phyloP scores from a whole-genome alignment of 2,797 vertebrate genomes.

The Notolabrus celidotus region DNA sequence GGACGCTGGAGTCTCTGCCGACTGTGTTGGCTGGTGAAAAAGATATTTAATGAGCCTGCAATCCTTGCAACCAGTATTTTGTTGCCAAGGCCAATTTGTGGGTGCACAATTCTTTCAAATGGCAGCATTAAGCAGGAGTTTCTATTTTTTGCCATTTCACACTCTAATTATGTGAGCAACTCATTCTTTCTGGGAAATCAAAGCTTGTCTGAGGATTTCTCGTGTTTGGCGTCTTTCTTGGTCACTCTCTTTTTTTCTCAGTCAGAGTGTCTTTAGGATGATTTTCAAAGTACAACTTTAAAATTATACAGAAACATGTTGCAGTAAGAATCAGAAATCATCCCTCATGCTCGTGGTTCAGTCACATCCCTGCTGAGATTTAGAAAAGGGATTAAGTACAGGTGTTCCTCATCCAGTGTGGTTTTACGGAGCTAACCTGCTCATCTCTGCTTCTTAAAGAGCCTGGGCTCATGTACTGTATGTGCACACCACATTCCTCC shows the following conservation, averaged over 20 bases:
- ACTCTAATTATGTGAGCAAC: background rate
- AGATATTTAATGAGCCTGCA: background rate
- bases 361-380: rapidly evolving
- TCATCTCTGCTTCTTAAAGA: background rate
- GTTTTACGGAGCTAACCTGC: background rate
- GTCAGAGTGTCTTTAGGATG: background rate
- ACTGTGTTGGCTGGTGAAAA: background rate
- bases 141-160: background rate
- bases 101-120: background rate
- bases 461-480: background rate
- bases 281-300: background rate
- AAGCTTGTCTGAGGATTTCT: background rate
- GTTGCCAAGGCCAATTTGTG: background rate
- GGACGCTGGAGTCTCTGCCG: background rate
- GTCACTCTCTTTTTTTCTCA: background rate
- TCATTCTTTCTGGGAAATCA: background rate
- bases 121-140: background rate
- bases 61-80: background rate
- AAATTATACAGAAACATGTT: background rate
- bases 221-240: background rate
- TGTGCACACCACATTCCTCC: background rate
- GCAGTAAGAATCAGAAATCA: background rate
- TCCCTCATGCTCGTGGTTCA: background rate
- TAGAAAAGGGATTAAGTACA: background rate
- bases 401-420: background rate